phyloP scores from a whole-genome alignment of 2,113 vertebrate species.

The Amblyopsis rosae region DNA sequence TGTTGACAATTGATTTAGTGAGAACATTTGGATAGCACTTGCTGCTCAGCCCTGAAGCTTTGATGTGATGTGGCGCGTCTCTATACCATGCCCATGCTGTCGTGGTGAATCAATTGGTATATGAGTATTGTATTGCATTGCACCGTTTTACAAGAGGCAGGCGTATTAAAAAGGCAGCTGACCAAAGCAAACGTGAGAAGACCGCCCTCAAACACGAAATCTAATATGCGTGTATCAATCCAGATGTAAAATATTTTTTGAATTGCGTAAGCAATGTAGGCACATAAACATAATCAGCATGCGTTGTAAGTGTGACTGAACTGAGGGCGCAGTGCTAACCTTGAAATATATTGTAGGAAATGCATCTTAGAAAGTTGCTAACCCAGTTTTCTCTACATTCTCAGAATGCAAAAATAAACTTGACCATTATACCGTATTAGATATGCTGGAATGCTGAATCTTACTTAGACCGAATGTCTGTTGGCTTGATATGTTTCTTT shows the following conservation, averaged over 20 bases:
- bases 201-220: neutral
- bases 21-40: slow-evolving; percentile 33
- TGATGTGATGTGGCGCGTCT: slow-evolving; percentile 1
- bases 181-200: slow-evolving; percentile 26
- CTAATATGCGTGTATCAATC: neutral
- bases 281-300: neutral
- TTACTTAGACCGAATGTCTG: slow-evolving; percentile 39
- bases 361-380: neutral
- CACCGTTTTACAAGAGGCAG: slow-evolving; percentile 9
- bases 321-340: neutral
- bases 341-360: neutral
- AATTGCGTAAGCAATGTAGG: neutral
- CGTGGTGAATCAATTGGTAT: slow-evolving; percentile 17
- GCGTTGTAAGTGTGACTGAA: neutral
- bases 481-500: slow-evolving; percentile 26
- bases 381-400: slow-evolving; percentile 19
- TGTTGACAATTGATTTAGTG: slow-evolving; percentile 31
- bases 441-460: slow-evolving; percentile 7
- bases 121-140: slow-evolving; percentile 20
- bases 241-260: slow-evolving; percentile 4
- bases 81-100: slow-evolving; percentile 22
- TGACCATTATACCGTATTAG: slow-evolving; percentile 1
- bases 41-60: slow-evolving; percentile 30
- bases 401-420: slow-evolving; percentile 14
- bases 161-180: slow-evolving; percentile 33